phyloP scores from a whole-genome alignment of 2,888 invertebrate species.

The Alcis repandata region DNA sequence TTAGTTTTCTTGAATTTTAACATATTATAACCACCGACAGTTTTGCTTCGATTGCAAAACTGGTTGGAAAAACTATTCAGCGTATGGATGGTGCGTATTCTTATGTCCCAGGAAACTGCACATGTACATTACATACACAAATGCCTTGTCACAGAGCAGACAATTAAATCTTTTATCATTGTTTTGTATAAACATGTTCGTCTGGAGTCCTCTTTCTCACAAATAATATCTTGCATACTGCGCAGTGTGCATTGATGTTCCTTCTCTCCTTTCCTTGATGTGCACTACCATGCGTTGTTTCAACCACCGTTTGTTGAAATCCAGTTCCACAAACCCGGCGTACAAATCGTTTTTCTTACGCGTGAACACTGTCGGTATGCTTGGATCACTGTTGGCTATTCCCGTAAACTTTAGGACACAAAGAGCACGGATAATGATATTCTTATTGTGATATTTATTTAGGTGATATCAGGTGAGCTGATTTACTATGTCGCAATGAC shows the following conservation, averaged over 20 bases:
- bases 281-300: conserved; percentile 59
- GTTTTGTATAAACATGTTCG: conserved; percentile 53
- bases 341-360: not conserved
- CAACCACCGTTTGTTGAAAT: conserved; percentile 5
- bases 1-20: no score
- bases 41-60: no score
- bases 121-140: conserved; percentile 50
- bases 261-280: conserved; percentile 61
- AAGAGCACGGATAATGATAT: conserved; percentile 31
- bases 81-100: conserved; percentile 42
- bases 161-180: conserved; percentile 48
- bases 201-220: conserved; percentile 47
- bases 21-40: no score
- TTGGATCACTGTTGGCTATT: not conserved
- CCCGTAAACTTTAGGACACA: conserved; percentile 31
- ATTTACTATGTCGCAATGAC: conserved; percentile 21
- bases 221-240: conserved; percentile 62
- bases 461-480: no score
- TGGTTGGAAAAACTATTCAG: no score
- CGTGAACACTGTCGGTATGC: conserved; percentile 5
- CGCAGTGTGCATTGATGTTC: conserved; percentile 65
- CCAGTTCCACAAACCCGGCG: conserved; percentile 7
- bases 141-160: conserved; percentile 40
- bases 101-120: conserved; percentile 36
- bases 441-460: conserved; percentile 32